Conservation (phyloP, 2,888 invertebrate species). For the Drosophila macrothrix region DNA sequence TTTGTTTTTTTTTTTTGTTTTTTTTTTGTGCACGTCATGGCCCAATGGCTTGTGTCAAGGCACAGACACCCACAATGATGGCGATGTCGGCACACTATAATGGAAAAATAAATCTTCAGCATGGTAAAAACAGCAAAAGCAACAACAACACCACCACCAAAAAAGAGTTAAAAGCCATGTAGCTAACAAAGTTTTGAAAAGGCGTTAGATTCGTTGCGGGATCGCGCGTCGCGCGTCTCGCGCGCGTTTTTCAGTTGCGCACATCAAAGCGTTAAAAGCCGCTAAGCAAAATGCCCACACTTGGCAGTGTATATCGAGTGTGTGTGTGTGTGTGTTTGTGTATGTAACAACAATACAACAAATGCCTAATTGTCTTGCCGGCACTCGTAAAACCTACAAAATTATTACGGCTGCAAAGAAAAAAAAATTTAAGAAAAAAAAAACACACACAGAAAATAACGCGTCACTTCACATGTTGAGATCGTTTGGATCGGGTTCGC, state of each 20-base stretch:
- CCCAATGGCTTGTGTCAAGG: slow-evolving; percentile 70
- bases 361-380: slow-evolving; percentile 80
- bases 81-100: slow-evolving; percentile 71
- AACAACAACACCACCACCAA: slow-evolving; percentile 31
- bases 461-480: slow-evolving; percentile 75
- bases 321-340: slow-evolving; percentile 6
- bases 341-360: slow-evolving; percentile 63
- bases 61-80: slow-evolving; percentile 75
- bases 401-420: slow-evolving; percentile 71
- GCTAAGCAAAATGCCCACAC: slow-evolving; percentile 78
- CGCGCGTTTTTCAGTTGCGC: slow-evolving; percentile 67
- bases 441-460: slow-evolving; percentile 42
- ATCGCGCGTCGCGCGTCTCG: slow-evolving; percentile 65
- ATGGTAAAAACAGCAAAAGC: slow-evolving; percentile 33
- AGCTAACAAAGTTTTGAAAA: slow-evolving; percentile 67
- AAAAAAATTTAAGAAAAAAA: slow-evolving; percentile 32
- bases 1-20: slow-evolving; percentile 12
- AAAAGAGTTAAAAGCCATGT: slow-evolving; percentile 67
- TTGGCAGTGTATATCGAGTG: slow-evolving; percentile 45
- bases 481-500: slow-evolving; percentile 55
- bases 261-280: slow-evolving; percentile 75
- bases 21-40: slow-evolving; percentile 67
- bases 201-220: slow-evolving; percentile 78
- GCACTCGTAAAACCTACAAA: slow-evolving; percentile 78
- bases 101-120: slow-evolving; percentile 77